A percentile compares a stretch with the other conserved stretches of the same genome.
Evolutionary conservation across 2,797 vertebrate species (phyloP).

Genomic region (Peromyscus nudipes): DNA sequence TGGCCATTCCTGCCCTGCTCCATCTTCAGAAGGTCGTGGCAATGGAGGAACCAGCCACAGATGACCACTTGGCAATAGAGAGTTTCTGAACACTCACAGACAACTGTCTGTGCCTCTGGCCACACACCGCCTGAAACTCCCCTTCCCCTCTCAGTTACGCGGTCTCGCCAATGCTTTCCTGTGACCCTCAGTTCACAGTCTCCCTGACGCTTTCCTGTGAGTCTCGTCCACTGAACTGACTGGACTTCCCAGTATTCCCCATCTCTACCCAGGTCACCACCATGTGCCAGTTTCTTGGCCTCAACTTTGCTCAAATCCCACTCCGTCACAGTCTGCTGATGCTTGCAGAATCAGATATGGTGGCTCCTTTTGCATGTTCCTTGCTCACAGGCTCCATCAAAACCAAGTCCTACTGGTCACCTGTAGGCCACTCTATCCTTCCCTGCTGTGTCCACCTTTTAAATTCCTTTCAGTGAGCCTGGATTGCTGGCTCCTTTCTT

Average conservation of each 20-base stretch:
- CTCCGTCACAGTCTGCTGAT: rapidly evolving
- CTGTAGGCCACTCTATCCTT: no score
- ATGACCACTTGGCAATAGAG: rapidly evolving
- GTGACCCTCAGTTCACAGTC: rapidly evolving
- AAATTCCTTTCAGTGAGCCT: not conserved
- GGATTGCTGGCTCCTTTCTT: no score
- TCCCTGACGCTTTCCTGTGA: not conserved
- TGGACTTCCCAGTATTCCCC: not conserved
- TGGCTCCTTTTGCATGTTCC: not conserved
- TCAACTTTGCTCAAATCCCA: not conserved
- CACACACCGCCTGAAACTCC: not conserved
- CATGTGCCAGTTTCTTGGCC: not conserved
- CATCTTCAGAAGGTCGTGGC: no score
- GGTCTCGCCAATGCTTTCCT: not conserved
- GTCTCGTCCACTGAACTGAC: not conserved
- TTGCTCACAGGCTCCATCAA: not conserved
- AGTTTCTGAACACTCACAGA: no score
- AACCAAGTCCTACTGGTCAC: not conserved
- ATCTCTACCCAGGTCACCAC: not conserved
- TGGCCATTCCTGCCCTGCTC: rapidly evolving
- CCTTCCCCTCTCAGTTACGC: rapidly evolving
- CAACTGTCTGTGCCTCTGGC: no score
- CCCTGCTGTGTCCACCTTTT: not conserved
- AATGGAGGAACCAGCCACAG: not conserved
- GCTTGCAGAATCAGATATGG: not conserved